Evolutionary conservation across 2,797 vertebrate species (phyloP).

Genomic region (Sus cebifrons): DNA sequence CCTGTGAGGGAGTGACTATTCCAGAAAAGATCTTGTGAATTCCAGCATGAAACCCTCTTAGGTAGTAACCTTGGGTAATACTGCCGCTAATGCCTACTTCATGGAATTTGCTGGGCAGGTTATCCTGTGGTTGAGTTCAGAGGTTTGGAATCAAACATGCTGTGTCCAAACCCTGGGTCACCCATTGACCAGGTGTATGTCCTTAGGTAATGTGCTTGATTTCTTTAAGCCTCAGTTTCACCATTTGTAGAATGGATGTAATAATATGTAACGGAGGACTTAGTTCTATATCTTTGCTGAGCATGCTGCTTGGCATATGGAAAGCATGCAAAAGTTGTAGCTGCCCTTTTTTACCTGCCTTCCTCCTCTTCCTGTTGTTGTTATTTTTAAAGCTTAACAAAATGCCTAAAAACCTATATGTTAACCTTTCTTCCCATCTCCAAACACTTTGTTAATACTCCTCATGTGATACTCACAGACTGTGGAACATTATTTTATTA

Average conservation of each 20-base stretch:
- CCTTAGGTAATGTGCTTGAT: slow-evolving; percentile 29
- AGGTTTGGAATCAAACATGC: neutral
- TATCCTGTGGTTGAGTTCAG: neutral
- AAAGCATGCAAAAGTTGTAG: neutral
- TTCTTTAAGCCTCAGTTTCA: slow-evolving; percentile 4
- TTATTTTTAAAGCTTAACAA: neutral
- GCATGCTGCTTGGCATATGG: neutral
- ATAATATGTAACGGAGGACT: neutral
- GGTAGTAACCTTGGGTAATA: neutral
- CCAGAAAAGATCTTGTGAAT: neutral
- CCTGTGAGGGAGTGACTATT: neutral
- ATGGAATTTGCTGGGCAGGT: neutral
- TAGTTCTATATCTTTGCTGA: neutral
- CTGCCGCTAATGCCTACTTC: neutral
- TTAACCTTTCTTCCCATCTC: slow-evolving; percentile 15
- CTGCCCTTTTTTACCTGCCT: neutral
- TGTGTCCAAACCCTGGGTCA: slow-evolving; percentile 1
- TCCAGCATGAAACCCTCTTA: neutral
- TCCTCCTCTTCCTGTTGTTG: neutral
- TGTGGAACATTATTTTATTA: neutral
- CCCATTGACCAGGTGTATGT: neutral
- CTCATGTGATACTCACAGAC: neutral
- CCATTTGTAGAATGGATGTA: neutral
- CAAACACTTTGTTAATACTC: neutral
- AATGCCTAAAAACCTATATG: neutral